These are phyloP conservation scores for Napeogenes sylphis DNA, from an alignment of 2,888 invertebrate species.

Conservation along the genomic window DNA sequence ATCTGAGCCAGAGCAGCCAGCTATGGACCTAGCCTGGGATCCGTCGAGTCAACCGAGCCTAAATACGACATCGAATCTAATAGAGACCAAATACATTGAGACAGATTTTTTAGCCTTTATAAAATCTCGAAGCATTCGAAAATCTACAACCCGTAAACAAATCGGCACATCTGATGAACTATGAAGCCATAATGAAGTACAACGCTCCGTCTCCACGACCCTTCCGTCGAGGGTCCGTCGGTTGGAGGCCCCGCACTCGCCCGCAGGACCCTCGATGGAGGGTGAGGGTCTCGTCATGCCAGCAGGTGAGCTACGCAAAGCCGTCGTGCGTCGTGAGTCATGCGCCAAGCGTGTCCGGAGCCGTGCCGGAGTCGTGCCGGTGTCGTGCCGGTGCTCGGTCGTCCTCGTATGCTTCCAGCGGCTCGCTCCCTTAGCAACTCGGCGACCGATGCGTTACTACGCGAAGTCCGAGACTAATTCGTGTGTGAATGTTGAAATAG, in stretches of 20 bases:
- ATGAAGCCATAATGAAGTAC: slow-evolving; percentile 63
- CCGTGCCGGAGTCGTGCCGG: slow-evolving; percentile 8
- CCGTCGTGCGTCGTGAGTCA: slow-evolving; percentile 33
- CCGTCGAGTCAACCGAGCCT: no score
- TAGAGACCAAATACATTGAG: neutral
- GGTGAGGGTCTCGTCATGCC: no score
- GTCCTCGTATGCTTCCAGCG: slow-evolving; percentile 75
- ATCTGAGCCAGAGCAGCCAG: slow-evolving; percentile 3
- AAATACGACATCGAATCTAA: no score
- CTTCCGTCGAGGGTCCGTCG: neutral
- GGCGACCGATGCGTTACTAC: slow-evolving; percentile 24
- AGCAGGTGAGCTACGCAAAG: slow-evolving; percentile 32
- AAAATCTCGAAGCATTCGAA: slow-evolving; percentile 30
- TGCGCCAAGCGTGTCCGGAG: slow-evolving; percentile 38
- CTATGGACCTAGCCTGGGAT: slow-evolving; percentile 3
- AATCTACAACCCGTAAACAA: slow-evolving; percentile 34
- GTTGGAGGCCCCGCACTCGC: no score
- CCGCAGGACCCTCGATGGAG: no score
- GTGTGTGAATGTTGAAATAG: slow-evolving; percentile 57
- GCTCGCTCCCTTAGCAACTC: slow-evolving; percentile 45
- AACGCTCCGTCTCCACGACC: slow-evolving; percentile 47
- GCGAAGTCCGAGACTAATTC: neutral
- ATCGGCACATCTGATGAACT: slow-evolving; percentile 55
- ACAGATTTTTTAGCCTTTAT: slow-evolving; percentile 23
- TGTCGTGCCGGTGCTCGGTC: slow-evolving; percentile 29